Percentiles rank a stretch among this genome's conserved stretches.
phyloP scores from a whole-genome alignment of 2,888 invertebrate genomes.

The Morpho deidamia region DNA sequence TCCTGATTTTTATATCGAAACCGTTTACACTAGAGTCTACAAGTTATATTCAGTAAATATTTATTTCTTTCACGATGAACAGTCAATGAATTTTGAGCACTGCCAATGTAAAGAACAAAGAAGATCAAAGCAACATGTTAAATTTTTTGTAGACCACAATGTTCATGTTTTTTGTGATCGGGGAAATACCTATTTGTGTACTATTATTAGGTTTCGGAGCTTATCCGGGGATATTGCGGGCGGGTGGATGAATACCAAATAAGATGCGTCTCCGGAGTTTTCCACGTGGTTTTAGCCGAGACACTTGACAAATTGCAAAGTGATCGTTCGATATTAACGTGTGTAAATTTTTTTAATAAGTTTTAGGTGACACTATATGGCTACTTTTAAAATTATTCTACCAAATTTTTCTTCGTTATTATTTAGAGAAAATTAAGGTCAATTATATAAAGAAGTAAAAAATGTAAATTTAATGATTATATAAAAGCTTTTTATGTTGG shows the following conservation, averaged over 20 bases:
- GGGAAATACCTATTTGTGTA: background rate
- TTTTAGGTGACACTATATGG: background rate
- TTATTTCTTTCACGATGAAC: no score
- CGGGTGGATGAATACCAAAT: constrained; percentile 3
- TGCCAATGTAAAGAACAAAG: no score
- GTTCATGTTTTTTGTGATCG: background rate
- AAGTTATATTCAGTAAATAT: no score
- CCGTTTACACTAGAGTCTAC: no score
- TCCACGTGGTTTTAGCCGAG: background rate
- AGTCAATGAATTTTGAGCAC: no score
- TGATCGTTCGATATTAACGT: background rate
- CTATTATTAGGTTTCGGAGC: constrained; percentile 4
- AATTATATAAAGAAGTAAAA: no score
- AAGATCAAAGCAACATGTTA: background rate
- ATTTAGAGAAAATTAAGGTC: no score
- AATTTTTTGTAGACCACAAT: background rate
- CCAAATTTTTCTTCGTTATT: no score
- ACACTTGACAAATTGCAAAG: constrained; percentile 1
- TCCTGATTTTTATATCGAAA: no score
- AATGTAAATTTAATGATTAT: no score
- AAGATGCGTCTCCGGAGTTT: background rate
- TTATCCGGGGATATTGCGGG: background rate
- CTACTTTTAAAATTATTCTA: background rate
- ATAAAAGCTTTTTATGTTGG: no score
- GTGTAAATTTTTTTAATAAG: no score